A percentile compares a stretch with the other conserved stretches of the same genome.
Conservation (phyloP, 2,797 vertebrate genomes). For the Sparidentex hasta region DNA sequence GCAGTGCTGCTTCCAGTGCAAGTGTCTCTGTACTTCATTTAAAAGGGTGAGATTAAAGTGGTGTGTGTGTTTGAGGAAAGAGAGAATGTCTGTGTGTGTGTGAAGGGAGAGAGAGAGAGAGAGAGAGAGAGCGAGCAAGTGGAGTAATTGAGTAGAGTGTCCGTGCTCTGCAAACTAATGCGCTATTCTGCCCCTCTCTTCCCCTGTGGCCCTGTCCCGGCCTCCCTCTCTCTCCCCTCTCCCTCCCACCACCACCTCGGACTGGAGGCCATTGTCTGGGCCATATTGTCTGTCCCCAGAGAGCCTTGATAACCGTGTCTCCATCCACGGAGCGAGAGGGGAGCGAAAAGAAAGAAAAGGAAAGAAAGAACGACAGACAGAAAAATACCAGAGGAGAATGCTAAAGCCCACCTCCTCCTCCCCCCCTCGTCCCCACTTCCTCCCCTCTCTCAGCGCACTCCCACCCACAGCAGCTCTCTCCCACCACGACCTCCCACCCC, state of each 20-base stretch:
- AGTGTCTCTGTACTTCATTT: slow-evolving; percentile 71
- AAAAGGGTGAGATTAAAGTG: slow-evolving; percentile 75
- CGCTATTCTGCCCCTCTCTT: slow-evolving; percentile 76
- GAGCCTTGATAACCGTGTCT: slow-evolving; percentile 89
- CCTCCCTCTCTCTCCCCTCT: slow-evolving; percentile 54
- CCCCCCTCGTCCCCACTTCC: slow-evolving; percentile 29
- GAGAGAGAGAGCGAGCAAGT: slow-evolving; percentile 66
- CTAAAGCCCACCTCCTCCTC: slow-evolving; percentile 61
- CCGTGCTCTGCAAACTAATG: slow-evolving; percentile 85
- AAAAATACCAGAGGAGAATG: slow-evolving; percentile 86
- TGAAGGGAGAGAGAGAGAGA: slow-evolving; percentile 16
- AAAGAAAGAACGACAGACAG: slow-evolving; percentile 75
- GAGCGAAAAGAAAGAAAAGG: slow-evolving; percentile 58
- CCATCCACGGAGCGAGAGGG: slow-evolving; percentile 77
- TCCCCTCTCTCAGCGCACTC: slow-evolving; percentile 53
- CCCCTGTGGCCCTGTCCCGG: slow-evolving; percentile 76
- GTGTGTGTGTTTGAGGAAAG: slow-evolving; percentile 40
- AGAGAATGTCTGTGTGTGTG: slow-evolving; percentile 47
- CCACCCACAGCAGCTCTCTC: slow-evolving; percentile 50
- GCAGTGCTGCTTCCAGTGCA: slow-evolving; percentile 54
- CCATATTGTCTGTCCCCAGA: slow-evolving; percentile 81
- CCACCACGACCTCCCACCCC: slow-evolving; percentile 69
- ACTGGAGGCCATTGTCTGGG: slow-evolving; percentile 82
- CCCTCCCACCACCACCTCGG: slow-evolving; percentile 69
- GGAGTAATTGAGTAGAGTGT: slow-evolving; percentile 82